Base-by-base conservation (phyloP, 2,888 invertebrate genomes). In the Scelioninae gen. 2 region DNA sequence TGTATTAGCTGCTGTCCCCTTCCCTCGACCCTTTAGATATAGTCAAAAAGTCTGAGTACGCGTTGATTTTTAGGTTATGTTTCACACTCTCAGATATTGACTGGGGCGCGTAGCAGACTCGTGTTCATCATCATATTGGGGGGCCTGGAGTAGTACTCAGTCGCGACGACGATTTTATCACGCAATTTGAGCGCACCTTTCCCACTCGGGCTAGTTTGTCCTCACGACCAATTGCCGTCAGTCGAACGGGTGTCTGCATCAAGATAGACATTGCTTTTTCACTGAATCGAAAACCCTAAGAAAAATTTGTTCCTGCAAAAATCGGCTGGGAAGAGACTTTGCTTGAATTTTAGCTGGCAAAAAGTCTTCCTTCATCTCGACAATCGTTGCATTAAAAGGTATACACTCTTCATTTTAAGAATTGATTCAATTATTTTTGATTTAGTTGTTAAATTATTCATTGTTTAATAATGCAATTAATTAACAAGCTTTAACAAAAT, bases 191-290 rank as follows among this genome's bases (percentile, higher is more conserved):
- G 25, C 25, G 25, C n/a, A n/a, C n/a, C n/a, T n/a, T n/a, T 4
- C 25, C 25, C 25, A 6, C 25, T 25, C 25, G 31, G 31, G 9
- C 22, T 22, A 4, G 2, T 22, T 22, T 5, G 22, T 22, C 3
- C 22, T 13, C 2, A 7, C 18, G 43, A 43, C 7, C 13, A 10
- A 6, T 33, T n/a, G 33, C 7, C 50, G 33, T 50, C 50, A 50
- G 50, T 50, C 7, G 18, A 18, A 50, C 50, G 33, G n/a, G 33
- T 18, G 50, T 50, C 50, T 33, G 50, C 18, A 18, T 33, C 33
- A 11, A 18, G 18, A 25, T 11, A 33, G 18, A 13, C n/a, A 25
- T 45, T 22, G 45, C 10, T 43, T 19, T 19, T 19, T 10, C 10
- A 19, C 19, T 2, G n/a, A 5, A 2, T 10, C 10, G 31, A 7